Conservation (phyloP, 35 echinoderm and acorn worm species). For the Heliocidaris tuberculata region DNA sequence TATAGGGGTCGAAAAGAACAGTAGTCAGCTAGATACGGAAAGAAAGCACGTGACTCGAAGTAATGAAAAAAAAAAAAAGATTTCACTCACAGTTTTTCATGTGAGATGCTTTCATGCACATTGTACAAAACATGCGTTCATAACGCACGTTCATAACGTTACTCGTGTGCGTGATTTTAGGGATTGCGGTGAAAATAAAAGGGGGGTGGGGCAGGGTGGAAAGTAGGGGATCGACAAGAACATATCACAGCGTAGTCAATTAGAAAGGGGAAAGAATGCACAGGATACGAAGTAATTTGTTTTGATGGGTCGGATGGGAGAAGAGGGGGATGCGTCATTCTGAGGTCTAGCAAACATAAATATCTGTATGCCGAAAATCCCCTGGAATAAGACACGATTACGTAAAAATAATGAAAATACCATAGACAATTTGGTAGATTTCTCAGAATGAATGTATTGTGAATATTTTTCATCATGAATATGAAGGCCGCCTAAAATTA, state of each 20-base stretch:
- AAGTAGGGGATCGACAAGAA: background rate
- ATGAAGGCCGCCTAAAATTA: too few relatives aligned
- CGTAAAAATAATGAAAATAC: too few relatives aligned
- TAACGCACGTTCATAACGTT: too few relatives aligned
- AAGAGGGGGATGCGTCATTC: constrained; percentile 20
- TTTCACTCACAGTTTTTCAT: too few relatives aligned
- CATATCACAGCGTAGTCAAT: background rate
- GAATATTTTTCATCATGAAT: too few relatives aligned
- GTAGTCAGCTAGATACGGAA: too few relatives aligned
- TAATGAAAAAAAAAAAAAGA: too few relatives aligned
- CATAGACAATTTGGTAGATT: too few relatives aligned
- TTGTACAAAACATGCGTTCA: background rate
- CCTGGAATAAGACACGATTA: background rate
- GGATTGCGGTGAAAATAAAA: background rate
- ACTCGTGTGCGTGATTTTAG: background rate
- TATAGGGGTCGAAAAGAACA: too few relatives aligned
- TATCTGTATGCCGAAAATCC: background rate
- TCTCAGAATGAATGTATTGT: too few relatives aligned
- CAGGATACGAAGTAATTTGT: constrained; percentile 33
- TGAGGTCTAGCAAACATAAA: background rate
- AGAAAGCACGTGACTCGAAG: too few relatives aligned
- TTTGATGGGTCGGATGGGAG: constrained; percentile 23
- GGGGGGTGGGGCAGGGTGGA: background rate
- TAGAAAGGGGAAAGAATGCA: background rate
- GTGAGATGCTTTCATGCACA: too few relatives aligned